Evolutionary conservation across 2,888 invertebrate species (phyloP), one percentile per base, ranked within the genome.

Genomic region (Synergus itoensis): DNA sequence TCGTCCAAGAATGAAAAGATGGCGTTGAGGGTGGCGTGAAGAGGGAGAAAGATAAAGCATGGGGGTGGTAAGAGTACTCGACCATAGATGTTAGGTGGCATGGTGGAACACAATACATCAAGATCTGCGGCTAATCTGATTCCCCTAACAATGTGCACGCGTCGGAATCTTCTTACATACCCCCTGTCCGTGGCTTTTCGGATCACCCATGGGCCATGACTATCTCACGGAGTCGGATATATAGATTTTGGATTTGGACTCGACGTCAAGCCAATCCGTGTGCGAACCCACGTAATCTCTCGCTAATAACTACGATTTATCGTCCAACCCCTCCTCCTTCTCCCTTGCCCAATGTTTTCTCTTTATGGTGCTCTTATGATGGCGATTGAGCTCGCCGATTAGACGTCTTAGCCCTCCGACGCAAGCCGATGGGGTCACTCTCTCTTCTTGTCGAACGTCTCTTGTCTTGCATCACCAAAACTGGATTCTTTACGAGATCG

Each of bases 101-200:
- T 83, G 85, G 82, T 87, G 84, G 82, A 84, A 87, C 88, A 90
- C 91, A 28, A 91, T 92, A 92, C 91, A 91, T 92, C 92, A 92
- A 88, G 90, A 89, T 91, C 88, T 84, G 85, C 85, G 87, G 89
- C 89, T 92, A 92, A 92, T 92, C 92, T 91, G 90, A 92, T 91
- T 91, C 91, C 90, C 90, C 89, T 92, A 92, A 92, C 92, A 92
- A 92, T 91, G 92, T 90, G 91, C 92, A 92, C 92, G 92, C 91
- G 91, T 90, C 88, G 91, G 92, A 92, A 92, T 92, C 92, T 92
- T 91, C 92, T 92, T 91, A 91, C 89, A 89, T 87, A 85, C 88
- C 86, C 69, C 48, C 16, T 62, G 63, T 40, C 73, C 78, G 45
- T 79, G 80, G 82, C 80, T 81, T 84, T 82, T 78, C 80, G 81